phyloP scores from a whole-genome alignment of 92 coral and sea anemone genomes.

The Palythoa heliodiscus region DNA sequence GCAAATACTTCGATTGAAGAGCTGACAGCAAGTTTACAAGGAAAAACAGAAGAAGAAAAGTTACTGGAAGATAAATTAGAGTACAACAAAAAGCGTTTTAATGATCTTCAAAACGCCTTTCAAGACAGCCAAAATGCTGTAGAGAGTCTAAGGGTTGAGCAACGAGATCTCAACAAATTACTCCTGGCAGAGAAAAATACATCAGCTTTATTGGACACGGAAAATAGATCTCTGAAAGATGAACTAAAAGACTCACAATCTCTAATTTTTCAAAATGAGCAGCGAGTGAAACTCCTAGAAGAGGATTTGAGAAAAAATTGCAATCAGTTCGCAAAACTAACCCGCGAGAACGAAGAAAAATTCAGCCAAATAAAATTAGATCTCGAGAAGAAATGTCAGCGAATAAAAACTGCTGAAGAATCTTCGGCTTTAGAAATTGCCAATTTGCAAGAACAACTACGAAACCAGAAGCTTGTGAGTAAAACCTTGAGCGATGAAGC shows the following conservation, averaged over 20 bases:
- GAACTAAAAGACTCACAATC: constrained; percentile 52
- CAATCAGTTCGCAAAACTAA: neutral
- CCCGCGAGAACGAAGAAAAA: constrained; percentile 64
- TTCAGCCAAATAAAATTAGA: constrained; percentile 66
- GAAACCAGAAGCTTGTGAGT: constrained; percentile 64
- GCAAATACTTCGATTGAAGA: constrained; percentile 75
- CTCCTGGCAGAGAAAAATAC: constrained; percentile 20
- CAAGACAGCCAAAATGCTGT: constrained; percentile 31
- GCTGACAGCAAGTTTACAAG: constrained; percentile 47
- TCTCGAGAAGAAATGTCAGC: constrained; percentile 53
- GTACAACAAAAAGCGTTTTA: constrained; percentile 52
- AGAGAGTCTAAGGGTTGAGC: constrained; percentile 16
- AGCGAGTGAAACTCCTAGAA: constrained; percentile 48
- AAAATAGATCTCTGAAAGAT: constrained; percentile 52
- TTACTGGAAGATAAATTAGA: constrained; percentile 64
- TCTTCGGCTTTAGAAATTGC: constrained; percentile 62
- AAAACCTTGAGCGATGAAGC: constrained; percentile 86
- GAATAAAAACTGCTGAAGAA: constrained; percentile 55
- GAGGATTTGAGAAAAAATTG: constrained; percentile 49
- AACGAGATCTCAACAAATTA: neutral
- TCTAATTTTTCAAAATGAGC: constrained; percentile 51
- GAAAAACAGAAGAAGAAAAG: constrained; percentile 62
- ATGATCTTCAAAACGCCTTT: constrained; percentile 64
- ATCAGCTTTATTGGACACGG: constrained; percentile 15
- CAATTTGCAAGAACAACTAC: constrained; percentile 75